These are phyloP conservation scores for Acridotheres tristis DNA, from an alignment of 2,797 vertebrate species.

Conservation along the genomic window DNA sequence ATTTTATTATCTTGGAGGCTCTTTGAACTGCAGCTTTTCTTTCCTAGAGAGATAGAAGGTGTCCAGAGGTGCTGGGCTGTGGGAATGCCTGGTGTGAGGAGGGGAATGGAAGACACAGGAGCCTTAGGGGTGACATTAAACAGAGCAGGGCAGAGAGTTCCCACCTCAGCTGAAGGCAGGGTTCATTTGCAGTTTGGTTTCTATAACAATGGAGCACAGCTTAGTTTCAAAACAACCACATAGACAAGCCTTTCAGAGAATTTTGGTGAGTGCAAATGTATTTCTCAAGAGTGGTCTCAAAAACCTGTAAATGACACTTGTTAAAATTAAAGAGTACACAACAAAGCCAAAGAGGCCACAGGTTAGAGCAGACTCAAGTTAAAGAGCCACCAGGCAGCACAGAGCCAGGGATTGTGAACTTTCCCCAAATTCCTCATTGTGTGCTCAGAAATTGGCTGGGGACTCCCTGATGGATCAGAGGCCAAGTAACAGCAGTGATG, in stretches of 20 bases:
- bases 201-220: neutral
- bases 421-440: neutral
- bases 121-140: neutral
- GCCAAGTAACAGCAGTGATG: neutral
- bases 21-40: neutral
- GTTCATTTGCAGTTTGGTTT: neutral
- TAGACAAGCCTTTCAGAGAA: neutral
- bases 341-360: neutral
- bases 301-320: neutral
- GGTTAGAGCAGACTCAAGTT: neutral
- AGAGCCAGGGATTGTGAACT: neutral
- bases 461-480: neutral
- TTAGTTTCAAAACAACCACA: neutral
- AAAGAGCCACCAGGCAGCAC: neutral
- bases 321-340: neutral
- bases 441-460: neutral
- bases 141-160: neutral
- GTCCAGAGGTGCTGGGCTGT: neutral
- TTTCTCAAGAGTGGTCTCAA: neutral
- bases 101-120: neutral
- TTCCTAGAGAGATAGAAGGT: neutral
- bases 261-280: neutral
- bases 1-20: neutral
- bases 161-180: neutral
- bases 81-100: neutral